Evolutionary conservation across 2,797 vertebrate genomes (phyloP), one percentile per base, ranked within the genome.

Genomic region (Crocidura indochinensis): DNA sequence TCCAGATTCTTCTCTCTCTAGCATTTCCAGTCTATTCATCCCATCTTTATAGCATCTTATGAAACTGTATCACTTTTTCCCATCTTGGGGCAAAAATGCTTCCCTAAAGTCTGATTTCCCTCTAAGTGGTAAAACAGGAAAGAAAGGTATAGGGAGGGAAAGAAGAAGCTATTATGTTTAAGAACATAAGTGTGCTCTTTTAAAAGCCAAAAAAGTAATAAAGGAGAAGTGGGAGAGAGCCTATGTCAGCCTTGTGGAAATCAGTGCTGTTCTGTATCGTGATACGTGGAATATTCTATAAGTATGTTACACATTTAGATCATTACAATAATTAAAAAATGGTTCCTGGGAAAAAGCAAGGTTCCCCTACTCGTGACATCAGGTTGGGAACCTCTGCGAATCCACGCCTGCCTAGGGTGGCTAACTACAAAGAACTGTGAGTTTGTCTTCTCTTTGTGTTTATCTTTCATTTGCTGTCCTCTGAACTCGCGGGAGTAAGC

Each of bases 181-280:
- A 72, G 75, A 72, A 51, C 72, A 38, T 38, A 38, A 38, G 5
- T 38, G 38, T 38, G 38, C 8, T 10, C 75, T 84, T 60, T 84
- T 19, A 46, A 88, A 88, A 91, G 19, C 10, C 53, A 82, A 22
- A 49, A 85, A 82, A 82, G 17, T 67, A 1, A 84, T 53, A 38
- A 38, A 72, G 19, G 27, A 73, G 10, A 60, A 65, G 29, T 60
- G 31, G 11, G 27, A 76, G 11, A 60, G 7, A 29, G 0, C 26
- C 3, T 3, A 38, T 1, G 46, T 9, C 29, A 56, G 38, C 47
- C 44, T 88, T 80, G 49, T 44, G 74, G 44, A 2, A 78, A 64
- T 14, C 56, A 20, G 44, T 65, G 62, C 67, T 64, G 64, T 64
- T 79, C 27, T 65, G 0, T 73, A 44, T 56, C 64, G 81, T 86